Base-by-base conservation (phyloP, 2,888 invertebrate genomes). In the Morpho helenor region DNA sequence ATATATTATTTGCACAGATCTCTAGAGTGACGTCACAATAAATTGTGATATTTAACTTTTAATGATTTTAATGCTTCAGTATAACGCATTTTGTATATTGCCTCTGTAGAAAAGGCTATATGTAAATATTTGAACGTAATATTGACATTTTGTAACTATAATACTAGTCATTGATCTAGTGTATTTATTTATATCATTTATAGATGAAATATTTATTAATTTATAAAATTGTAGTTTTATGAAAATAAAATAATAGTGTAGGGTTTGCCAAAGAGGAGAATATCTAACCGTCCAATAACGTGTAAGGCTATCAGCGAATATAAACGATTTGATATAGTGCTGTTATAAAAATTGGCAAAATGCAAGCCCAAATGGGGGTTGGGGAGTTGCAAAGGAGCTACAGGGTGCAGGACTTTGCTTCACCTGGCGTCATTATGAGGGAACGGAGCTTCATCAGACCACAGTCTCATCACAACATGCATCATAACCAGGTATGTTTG, bases 401-500 rank as follows among this genome's bases (percentile, higher is more conserved):
- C 75, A 83, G 91, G 72, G 87, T 91, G 84, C 89, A 88, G 73
- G 92, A 93, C 73, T 92, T 93, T 73, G 86, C 91, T 53, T 76
- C 91, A 44, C 88, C 91, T 49, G 85, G 89, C 60, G 92, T 94
- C 67, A 92, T 93, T 73, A 93, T 93, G 78, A 84, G 95, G 67
- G 95, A 95, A 79, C 89, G 95, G 67, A 95, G 95, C 79, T 95
- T 95, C 80, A 91, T 95, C 56, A 92, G 94, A 61, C 91, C 92
- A 49, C 94, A 91, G 72, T 90, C 89, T 3, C 91, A 93, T 75
- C 91, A 93, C 75, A 92, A 87, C 65, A 84, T 90, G 81, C 91
- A 91, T 80, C 91, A 91, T 76, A 87, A 86, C 79, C 91, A 90
- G 91, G 91, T 91, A 68, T 7, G 16, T 44, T 49, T 1, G n/a